Evolutionary conservation across 2,888 invertebrate species (phyloP).

Genomic region (Volucella zonaria): DNA sequence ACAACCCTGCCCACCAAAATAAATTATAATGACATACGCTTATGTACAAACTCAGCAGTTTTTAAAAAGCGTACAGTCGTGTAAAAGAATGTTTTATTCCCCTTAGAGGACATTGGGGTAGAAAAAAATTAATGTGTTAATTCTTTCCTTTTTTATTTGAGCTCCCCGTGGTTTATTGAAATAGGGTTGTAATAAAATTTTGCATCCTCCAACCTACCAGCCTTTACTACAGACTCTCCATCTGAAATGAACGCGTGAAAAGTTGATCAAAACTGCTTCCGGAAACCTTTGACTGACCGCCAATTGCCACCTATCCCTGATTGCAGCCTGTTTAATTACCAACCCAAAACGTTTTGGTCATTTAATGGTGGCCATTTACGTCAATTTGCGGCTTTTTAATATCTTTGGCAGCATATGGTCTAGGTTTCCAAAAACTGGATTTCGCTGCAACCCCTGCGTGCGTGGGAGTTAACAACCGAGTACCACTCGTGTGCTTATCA

Average conservation of each 20-base stretch:
- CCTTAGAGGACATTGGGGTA: background rate
- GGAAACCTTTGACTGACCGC: conserved; percentile 57
- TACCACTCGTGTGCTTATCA: conserved; percentile 64
- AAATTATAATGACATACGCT: background rate
- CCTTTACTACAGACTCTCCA: background rate
- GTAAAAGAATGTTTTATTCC: conserved; percentile 20
- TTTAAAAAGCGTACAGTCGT: conserved; percentile 7
- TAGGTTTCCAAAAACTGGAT: conserved; percentile 77
- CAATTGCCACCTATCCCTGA: conserved; percentile 56
- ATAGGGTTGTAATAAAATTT: conserved; percentile 25
- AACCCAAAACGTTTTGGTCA: conserved; percentile 73
- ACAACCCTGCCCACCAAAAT: background rate
- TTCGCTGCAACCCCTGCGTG: conserved; percentile 71
- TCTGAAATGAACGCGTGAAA: conserved; percentile 5
- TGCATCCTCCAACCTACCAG: conserved; percentile 12
- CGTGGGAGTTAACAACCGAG: conserved; percentile 27
- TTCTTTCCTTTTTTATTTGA: no score
- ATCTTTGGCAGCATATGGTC: conserved; percentile 74
- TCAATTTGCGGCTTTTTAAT: conserved; percentile 80
- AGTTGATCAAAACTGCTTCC: conserved; percentile 54
- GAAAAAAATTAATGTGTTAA: conserved; percentile 16
- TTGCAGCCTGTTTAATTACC: conserved; percentile 65
- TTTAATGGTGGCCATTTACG: conserved; percentile 77
- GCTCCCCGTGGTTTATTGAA: no score
- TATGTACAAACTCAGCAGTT: conserved; percentile 44